Base-by-base conservation (phyloP, 2,113 vertebrate genomes). In the Aphyosemion australe region DNA sequence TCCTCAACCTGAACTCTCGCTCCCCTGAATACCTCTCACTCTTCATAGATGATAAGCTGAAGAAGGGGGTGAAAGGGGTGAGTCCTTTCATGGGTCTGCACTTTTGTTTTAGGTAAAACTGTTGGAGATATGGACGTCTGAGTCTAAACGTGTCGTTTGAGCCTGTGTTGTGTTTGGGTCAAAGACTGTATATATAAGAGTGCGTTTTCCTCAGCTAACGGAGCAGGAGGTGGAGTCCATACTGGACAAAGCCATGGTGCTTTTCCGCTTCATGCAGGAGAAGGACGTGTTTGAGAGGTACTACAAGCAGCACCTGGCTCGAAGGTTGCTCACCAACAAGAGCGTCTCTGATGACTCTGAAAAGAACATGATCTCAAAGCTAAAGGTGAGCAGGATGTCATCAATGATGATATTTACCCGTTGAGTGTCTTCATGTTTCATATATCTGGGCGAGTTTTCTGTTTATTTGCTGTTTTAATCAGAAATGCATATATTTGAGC, bases 251-350 rank as follows among this genome's bases (percentile, higher is more conserved):
- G 97, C 97, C 78, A 99, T 99, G 97, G 97, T 99, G 87, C 92
- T 99, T 51, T 99, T 99, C 93, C 95, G 97, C 83, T 99, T 99
- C 92, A 98, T 99, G 95, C 97, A 99, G 92, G 97, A 99, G 85
- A 99, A 99, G 65, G 97, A 99, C 74, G 97, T 99, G 84, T 99
- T 99, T 91, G 97, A 99, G 85, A 94, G 97, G 73, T 99, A 99
- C 61, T 99, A 99, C 88, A 99, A 99, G 84, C 97, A 99, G 91
- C 96, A 99, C 82, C 92, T 99, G 88, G 97, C 97, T 78, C 94
- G 97, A 83, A 92, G 97, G 84, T 94, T 99, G 86, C 95, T 99
- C 71, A 98, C 97, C 58, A 99, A 99, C 90, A 99, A 99, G 90
- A 99, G 97, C 54, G 97, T 99, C 78, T 99, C 96, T 62, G 97